Percentiles rank a stretch among this genome's conserved stretches.
phyloP scores from a whole-genome alignment of 2,113 vertebrate genomes.

The Dicentrarchus labrax region DNA sequence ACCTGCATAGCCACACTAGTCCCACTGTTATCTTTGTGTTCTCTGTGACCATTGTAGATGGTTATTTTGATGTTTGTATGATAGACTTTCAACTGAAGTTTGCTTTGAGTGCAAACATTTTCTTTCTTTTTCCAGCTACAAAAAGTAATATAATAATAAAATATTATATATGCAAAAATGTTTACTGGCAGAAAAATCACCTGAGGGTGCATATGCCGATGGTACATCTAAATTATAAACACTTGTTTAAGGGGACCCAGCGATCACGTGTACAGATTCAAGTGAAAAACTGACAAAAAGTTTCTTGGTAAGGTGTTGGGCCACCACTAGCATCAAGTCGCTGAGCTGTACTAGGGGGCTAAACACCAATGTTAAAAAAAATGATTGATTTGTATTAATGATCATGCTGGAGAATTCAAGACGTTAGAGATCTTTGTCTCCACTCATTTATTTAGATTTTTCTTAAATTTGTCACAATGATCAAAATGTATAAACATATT shows the following conservation, averaged over 20 bases:
- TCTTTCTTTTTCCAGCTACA: background rate
- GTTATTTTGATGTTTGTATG: background rate
- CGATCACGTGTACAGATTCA: background rate
- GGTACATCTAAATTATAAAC: background rate
- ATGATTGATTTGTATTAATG: background rate
- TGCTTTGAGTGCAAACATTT: background rate
- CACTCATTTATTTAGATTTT: background rate
- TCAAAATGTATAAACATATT: background rate
- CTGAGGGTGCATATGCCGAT: background rate
- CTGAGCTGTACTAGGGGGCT: background rate
- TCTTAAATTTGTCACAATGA: background rate
- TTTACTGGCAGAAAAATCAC: background rate
- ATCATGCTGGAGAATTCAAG: background rate
- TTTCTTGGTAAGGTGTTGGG: background rate
- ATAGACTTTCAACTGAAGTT: background rate
- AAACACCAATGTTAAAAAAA: background rate
- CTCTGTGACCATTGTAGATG: background rate
- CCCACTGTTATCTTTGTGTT: background rate
- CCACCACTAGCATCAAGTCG: background rate
- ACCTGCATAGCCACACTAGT: too few relatives aligned
- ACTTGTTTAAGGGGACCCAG: background rate
- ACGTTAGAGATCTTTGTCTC: background rate
- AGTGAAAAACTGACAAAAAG: too few relatives aligned
- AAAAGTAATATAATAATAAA: too few relatives aligned
- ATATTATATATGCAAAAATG: background rate